These are phyloP conservation scores for Drosophila sturtevanti DNA, from an alignment of 1,140 invertebrate genomes.

Conservation along the genomic window DNA sequence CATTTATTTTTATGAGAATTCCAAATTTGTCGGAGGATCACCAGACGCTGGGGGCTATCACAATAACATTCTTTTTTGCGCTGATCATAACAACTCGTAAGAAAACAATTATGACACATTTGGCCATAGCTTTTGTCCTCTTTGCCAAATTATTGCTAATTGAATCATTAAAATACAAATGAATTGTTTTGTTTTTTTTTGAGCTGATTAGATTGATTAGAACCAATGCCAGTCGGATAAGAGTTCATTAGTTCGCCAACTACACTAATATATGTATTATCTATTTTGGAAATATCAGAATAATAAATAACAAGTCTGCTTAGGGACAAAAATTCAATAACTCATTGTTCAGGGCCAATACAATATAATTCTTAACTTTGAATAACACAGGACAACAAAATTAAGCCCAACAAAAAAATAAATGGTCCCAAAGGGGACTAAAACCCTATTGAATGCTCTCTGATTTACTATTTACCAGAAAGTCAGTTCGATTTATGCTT, in stretches of 20 bases:
- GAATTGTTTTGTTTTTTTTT: constrained; percentile 14
- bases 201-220: background rate
- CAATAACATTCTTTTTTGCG: constrained; percentile 5
- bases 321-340: background rate
- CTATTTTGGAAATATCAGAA: background rate
- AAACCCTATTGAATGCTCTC: too few species aligned
- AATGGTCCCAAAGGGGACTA: too few species aligned
- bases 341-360: background rate
- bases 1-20: constrained; percentile 38
- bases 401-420: background rate
- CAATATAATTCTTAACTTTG: background rate
- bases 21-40: constrained; percentile 46
- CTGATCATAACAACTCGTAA: constrained; percentile 6
- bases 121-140: constrained; percentile 15
- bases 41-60: constrained; percentile 17
- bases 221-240: constrained; percentile 37
- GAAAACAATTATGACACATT: constrained; percentile 52
- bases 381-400: background rate
- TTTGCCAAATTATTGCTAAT: constrained; percentile 27
- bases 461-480: too few species aligned
- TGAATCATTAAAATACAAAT: constrained; percentile 26
- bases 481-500: too few species aligned
- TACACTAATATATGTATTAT: background rate
- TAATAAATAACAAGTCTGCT: background rate
- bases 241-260: constrained; percentile 18